phyloP scores from a whole-genome alignment of 2,888 invertebrate genomes.

The Zygogramma bicolorata region DNA sequence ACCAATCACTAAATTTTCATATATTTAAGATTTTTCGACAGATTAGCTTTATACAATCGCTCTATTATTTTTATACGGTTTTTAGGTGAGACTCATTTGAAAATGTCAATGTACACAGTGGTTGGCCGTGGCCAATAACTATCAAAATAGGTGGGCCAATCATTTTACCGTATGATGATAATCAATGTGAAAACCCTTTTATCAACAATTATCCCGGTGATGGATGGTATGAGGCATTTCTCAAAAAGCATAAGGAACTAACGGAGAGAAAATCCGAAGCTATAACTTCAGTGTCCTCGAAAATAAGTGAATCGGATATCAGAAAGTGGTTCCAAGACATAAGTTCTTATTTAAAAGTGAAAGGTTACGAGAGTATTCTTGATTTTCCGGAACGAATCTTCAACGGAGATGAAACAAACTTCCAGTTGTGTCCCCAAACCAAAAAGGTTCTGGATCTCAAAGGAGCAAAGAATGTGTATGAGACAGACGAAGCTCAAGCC shows the following conservation, averaged over 20 bases:
- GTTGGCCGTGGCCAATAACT: slow-evolving; percentile 16
- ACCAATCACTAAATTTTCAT: slow-evolving; percentile 12
- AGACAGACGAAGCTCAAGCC: background rate
- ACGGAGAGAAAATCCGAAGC: slow-evolving; percentile 43
- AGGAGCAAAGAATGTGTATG: slow-evolving; percentile 31
- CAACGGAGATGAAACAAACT: slow-evolving; percentile 40
- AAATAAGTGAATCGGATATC: slow-evolving; percentile 50
- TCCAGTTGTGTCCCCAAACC: slow-evolving; percentile 33
- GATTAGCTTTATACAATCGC: background rate
- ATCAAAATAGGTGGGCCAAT: slow-evolving; percentile 14
- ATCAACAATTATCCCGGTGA: slow-evolving; percentile 27
- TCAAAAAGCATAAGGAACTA: slow-evolving; percentile 41
- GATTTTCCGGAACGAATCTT: slow-evolving; percentile 44
- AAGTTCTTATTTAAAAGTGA: slow-evolving; percentile 28
- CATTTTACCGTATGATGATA: slow-evolving; percentile 16
- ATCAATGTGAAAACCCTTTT: slow-evolving; percentile 35
- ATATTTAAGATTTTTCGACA: slow-evolving; percentile 9
- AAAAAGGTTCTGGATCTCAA: slow-evolving; percentile 31
- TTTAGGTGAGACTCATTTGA: background rate
- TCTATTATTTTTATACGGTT: slow-evolving; percentile 11
- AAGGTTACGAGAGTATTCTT: slow-evolving; percentile 24
- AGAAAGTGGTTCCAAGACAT: slow-evolving; percentile 25
- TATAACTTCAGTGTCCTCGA: slow-evolving; percentile 49
- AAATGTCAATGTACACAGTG: slow-evolving; percentile 10
- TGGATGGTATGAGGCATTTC: slow-evolving; percentile 38